Conservation (phyloP, 1,140 invertebrate genomes). For the Achroia grisella region DNA sequence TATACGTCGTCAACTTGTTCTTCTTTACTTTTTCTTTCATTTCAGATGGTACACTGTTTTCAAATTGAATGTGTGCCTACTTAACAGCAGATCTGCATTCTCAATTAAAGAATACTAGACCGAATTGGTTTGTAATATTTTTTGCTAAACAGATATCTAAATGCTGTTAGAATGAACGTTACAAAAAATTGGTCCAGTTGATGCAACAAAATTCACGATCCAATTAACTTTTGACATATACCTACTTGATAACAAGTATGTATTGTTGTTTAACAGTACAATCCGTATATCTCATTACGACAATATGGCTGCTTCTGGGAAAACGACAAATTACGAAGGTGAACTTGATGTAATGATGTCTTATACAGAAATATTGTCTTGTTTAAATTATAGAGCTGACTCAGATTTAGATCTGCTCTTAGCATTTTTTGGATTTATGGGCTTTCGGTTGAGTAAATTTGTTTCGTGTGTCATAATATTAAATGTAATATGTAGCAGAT, state of each 20-base stretch:
- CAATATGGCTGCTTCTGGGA: slow-evolving; percentile 36
- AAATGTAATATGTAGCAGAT: too few species aligned
- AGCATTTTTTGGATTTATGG: background rate
- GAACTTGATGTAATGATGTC: slow-evolving; percentile 34
- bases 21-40: too few species aligned
- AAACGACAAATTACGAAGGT: slow-evolving; percentile 53
- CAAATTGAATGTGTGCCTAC: too few species aligned
- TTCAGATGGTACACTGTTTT: too few species aligned
- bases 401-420: slow-evolving; percentile 24
- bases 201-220: too few species aligned
- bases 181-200: background rate
- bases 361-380: slow-evolving; percentile 12
- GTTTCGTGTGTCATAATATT: background rate
- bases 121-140: too few species aligned
- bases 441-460: too few species aligned
- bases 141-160: too few species aligned
- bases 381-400: slow-evolving; percentile 30
- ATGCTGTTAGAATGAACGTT: background rate
- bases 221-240: too few species aligned
- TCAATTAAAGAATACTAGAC: background rate
- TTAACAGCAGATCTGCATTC: too few species aligned
- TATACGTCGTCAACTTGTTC: too few species aligned
- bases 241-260: background rate
- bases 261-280: slow-evolving; percentile 1
- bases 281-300: slow-evolving; percentile 29